These are phyloP conservation scores for Cossypha niveicapilla DNA, from an alignment of 2,797 vertebrate species.

Conservation along the genomic window DNA sequence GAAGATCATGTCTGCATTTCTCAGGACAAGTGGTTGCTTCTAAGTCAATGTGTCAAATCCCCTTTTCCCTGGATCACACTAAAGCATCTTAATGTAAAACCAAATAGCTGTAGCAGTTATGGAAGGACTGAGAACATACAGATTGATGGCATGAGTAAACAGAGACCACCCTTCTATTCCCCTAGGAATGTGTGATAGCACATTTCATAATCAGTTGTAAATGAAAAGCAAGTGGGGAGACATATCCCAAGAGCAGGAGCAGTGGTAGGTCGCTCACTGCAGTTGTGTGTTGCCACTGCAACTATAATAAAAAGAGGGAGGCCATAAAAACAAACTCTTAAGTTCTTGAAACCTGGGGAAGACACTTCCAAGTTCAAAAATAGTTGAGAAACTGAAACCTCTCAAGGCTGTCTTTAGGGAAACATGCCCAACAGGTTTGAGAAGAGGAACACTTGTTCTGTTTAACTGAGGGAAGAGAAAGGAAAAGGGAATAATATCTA, in stretches of 20 bases:
- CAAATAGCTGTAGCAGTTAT: rapidly evolving
- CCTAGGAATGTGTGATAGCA: neutral
- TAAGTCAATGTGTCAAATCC: neutral
- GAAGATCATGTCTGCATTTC: neutral
- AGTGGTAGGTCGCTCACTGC: neutral
- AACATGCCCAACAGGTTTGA: neutral
- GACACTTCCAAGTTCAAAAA: neutral
- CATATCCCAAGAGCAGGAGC: neutral
- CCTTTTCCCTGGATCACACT: neutral
- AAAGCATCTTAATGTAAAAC: neutral
- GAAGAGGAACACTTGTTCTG: neutral
- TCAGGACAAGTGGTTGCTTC: neutral
- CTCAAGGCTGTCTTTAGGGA: neutral
- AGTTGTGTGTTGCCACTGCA: neutral
- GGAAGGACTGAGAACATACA: neutral
- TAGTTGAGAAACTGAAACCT: neutral
- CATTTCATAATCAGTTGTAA: neutral
- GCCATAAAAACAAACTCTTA: neutral
- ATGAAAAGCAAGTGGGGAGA: neutral
- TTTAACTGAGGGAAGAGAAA: neutral
- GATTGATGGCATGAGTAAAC: neutral
- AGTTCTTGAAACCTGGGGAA: neutral
- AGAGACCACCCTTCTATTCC: neutral
- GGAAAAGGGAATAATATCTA: neutral
- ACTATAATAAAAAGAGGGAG: neutral